Conservation (phyloP, 2,888 invertebrate genomes). For the Sepiola atlantica region DNA sequence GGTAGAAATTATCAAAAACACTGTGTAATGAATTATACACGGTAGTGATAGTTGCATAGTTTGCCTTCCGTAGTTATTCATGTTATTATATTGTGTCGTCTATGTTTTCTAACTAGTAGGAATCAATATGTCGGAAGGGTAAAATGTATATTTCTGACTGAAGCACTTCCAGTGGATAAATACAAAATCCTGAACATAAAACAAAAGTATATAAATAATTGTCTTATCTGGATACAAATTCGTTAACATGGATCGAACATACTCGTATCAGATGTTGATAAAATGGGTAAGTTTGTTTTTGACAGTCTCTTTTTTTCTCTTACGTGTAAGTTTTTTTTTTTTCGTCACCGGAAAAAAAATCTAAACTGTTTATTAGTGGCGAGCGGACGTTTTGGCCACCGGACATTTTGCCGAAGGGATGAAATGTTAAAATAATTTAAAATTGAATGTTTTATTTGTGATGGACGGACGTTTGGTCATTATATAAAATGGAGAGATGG, state of each 20-base stretch:
- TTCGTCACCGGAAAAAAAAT: not conserved
- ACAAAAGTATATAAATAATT: not conserved
- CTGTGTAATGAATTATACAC: too few relatives aligned
- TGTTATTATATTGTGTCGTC: not conserved
- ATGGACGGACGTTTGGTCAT: too few relatives aligned
- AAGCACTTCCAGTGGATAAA: not conserved
- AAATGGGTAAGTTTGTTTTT: conserved; percentile 47
- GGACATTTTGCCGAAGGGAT: too few relatives aligned
- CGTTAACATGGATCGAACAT: conserved; percentile 44
- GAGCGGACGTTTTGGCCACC: too few relatives aligned
- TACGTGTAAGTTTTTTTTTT: not conserved
- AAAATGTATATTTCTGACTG: not conserved
- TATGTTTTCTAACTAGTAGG: not conserved
- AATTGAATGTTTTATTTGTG: too few relatives aligned
- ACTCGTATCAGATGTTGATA: conserved; percentile 44
- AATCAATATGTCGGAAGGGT: conserved; percentile 32
- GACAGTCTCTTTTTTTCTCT: not conserved
- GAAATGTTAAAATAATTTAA: too few relatives aligned
- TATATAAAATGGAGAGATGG: too few relatives aligned
- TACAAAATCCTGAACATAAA: not conserved
- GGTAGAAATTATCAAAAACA: not conserved
- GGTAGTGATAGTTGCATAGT: not conserved
- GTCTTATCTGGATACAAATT: not conserved
- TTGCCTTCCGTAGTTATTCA: not conserved
- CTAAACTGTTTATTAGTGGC: not conserved